A percentile compares a stretch with the other conserved stretches of the same genome.
Conservation (phyloP, 2,888 invertebrate genomes). For the Aquatica leii region DNA sequence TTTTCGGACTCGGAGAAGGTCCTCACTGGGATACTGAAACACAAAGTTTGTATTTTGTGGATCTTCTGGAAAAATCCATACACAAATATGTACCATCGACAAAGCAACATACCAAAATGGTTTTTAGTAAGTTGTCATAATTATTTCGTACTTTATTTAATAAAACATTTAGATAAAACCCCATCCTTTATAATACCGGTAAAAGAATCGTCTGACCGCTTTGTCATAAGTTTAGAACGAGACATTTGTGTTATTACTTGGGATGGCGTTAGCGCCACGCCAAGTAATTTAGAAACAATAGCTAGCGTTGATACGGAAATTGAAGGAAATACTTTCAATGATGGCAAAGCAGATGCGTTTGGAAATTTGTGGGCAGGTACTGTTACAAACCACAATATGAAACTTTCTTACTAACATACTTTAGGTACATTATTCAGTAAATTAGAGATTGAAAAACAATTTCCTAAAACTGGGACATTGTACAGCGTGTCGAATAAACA, state of each 20-base stretch:
- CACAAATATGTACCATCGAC: slow-evolving; percentile 59
- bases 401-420: neutral
- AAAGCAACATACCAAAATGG: slow-evolving; percentile 7
- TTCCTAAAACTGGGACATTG: slow-evolving; percentile 16
- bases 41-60: slow-evolving; percentile 45
- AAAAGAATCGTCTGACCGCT: slow-evolving; percentile 65
- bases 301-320: slow-evolving; percentile 66
- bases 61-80: slow-evolving; percentile 64
- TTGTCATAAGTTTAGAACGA: slow-evolving; percentile 68
- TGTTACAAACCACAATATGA: too few species aligned
- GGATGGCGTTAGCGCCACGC: slow-evolving; percentile 65
- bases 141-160: neutral
- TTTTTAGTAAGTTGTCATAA: neutral
- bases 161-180: slow-evolving; percentile 39
- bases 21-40: slow-evolving; percentile 63
- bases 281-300: slow-evolving; percentile 61
- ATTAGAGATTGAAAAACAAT: neutral
- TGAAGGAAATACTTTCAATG: slow-evolving; percentile 70
- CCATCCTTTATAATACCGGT: slow-evolving; percentile 69
- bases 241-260: slow-evolving; percentile 68
- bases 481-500: slow-evolving; percentile 19
- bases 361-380: slow-evolving; percentile 76
- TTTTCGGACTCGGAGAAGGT: slow-evolving; percentile 67
- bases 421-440: slow-evolving; percentile 17
- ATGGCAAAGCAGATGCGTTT: slow-evolving; percentile 76